These are phyloP conservation scores for Pogonognathellus flavescens DNA, from an alignment of 1,140 invertebrate species.

Conservation along the genomic window DNA sequence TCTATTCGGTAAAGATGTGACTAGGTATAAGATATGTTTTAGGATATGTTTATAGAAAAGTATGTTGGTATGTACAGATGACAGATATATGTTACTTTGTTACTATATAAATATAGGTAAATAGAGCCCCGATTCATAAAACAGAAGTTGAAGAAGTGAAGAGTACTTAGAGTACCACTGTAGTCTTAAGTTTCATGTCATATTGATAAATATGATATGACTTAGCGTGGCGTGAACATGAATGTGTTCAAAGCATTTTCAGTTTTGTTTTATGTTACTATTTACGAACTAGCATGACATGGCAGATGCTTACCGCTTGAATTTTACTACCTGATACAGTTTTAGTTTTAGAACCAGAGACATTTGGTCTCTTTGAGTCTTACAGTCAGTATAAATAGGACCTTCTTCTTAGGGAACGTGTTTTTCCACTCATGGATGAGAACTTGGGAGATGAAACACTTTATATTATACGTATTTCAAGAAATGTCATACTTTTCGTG, in stretches of 20 bases:
- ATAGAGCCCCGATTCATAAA: background rate
- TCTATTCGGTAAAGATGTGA: no score
- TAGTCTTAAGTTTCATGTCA: slow-evolving; percentile 27
- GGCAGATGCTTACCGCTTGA: slow-evolving; percentile 39
- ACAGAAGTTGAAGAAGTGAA: background rate
- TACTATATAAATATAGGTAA: background rate
- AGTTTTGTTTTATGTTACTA: slow-evolving; percentile 4
- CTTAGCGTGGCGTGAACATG: slow-evolving; percentile 31
- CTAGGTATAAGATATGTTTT: no score
- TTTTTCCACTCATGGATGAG: no score
- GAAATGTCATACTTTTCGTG: no score
- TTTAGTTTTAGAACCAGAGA: slow-evolving; percentile 44
- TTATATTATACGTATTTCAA: no score
- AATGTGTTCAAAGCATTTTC: slow-evolving; percentile 27
- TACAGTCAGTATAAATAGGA: no score
- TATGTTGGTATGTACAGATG: no score
- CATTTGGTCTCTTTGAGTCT: slow-evolving; percentile 46
- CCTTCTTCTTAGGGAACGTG: no score
- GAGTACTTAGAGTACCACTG: no score
- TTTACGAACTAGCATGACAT: slow-evolving; percentile 33
- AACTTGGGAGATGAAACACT: no score
- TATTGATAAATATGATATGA: slow-evolving; percentile 25
- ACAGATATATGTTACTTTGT: no score
- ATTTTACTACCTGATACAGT: slow-evolving; percentile 37
- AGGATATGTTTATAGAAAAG: no score